A percentile compares a stretch with the other conserved stretches of the same genome.
These are phyloP conservation scores for Drosophila phalerata DNA, from an alignment of 2,888 invertebrate species.

Conservation along the genomic window DNA sequence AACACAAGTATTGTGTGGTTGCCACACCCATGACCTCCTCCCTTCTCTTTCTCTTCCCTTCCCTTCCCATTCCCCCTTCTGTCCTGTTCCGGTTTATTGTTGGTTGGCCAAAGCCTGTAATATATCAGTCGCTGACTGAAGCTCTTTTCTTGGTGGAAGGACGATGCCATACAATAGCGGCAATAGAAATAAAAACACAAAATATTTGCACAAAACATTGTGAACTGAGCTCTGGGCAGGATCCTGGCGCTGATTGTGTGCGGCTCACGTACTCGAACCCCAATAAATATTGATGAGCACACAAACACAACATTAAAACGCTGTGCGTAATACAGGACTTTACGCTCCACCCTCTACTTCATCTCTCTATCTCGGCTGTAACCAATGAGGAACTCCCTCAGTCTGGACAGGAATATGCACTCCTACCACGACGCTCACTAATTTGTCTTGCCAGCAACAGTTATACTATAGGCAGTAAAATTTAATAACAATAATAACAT, in stretches of 20 bases:
- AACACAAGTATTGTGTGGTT: constrained; percentile 22
- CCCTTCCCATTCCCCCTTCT: background rate
- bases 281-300: constrained; percentile 82
- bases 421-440: constrained; percentile 39
- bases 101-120: constrained; percentile 39
- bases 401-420: constrained; percentile 13
- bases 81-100: constrained; percentile 16
- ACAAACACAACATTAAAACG: constrained; percentile 79
- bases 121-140: constrained; percentile 40
- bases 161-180: constrained; percentile 24
- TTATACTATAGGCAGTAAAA: constrained; percentile 79
- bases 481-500: constrained; percentile 80
- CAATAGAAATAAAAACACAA: constrained; percentile 45
- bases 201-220: constrained; percentile 45
- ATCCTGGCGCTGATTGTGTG: constrained; percentile 63
- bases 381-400: background rate
- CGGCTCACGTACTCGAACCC: constrained; percentile 77
- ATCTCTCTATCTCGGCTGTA: background rate
- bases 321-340: constrained; percentile 66
- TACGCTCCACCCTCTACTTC: background rate
- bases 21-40: background rate
- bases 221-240: constrained; percentile 12
- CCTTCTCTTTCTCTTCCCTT: too few relatives aligned
- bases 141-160: background rate
- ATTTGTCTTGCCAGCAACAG: constrained; percentile 74